Evolutionary conservation across 2,888 invertebrate genomes (phyloP), one percentile per base, ranked within the genome.

Genomic region (Helobdella robusta): DNA sequence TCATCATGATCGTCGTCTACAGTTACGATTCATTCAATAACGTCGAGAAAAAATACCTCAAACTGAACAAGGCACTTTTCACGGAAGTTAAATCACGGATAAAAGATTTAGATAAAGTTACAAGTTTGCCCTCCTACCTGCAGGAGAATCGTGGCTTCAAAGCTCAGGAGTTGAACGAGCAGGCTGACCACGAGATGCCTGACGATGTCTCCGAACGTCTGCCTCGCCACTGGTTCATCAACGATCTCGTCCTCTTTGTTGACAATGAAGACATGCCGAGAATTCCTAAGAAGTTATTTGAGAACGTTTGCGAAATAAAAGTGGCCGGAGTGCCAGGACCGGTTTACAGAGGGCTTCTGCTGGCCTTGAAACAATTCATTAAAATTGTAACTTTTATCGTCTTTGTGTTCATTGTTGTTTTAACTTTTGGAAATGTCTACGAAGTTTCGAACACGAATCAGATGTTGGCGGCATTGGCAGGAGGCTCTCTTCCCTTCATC

Each of bases 21-120:
- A 76, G 77, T 73, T 76, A 77, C 68, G 77, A 75, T 72, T 75
- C 75, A 66, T 78, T 77, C 70, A 75, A 75, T 70, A 77, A 77
- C 67, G 78, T 78, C 32, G 76, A 75, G 64, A 75, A 76, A 59
- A 77, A 75, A 64, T 78, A 78, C 68, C 72, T 77, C 36, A 75
- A 73, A 54, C 76, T 78, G 66, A 76, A 77, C 69, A 74, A 74
- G 56, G 73, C 74, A 4, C 72, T 78, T 35, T 74, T 77, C 23
- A 74, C 73, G 15, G 77, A 76, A 36, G 74, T 78, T 58, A 77
- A 76, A 67, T 75, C 75, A 25, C 67, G 76, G 20, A 74, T 74
- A 30, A 75, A 76, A n/a, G 76, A 77, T 64, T 64, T 71, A 11
- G 70, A 68, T 44, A 66, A 68, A 46, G 68, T 70, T 15, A 68